Base-by-base conservation (phyloP, 1,140 invertebrate genomes). In the Eurosta solidaginis region DNA sequence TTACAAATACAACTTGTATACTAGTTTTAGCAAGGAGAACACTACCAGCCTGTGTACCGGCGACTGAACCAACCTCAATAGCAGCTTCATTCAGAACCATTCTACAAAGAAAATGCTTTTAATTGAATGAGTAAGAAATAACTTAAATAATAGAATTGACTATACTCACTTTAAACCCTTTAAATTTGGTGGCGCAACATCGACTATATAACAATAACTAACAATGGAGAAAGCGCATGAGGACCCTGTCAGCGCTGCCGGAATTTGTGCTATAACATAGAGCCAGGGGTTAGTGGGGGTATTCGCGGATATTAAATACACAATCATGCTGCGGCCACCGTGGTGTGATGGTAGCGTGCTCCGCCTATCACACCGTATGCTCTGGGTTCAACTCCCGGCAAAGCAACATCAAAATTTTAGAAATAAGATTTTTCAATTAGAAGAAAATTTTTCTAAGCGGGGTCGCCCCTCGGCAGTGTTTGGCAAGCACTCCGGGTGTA, bases 161-260 rank as follows among this genome's bases (percentile, higher is more conserved):
- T 5, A 5, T 27, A 47, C 73, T 74, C 73, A 45, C 40, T 47
- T 47, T 14, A 47, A 12, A 27, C 25, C 73, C 76, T 68, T 68
- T 3, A 68, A 68, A 20, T 40, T 29, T 68, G 59, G 59, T 68
- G 86, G 80, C 6, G 90, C 90, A 59, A 91, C 89, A 80, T 92
- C 92, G 78, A 89, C 88, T 22, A 92, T 85, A 78, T 91, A 92
- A 81, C 90, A 91, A 68, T 89, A 89, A 36, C 89, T 85, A 12
- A 89, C 90, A 77, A 90, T 88, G 54, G 91, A 88, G 14, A 92
- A 74, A 40, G 88, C 83, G 33, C 87, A 88, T 74, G 88, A 86
- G 40, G 91, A 91, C 42, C 92, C 91, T 27, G 87, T 80, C 2
- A 91, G 27, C 25, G 89, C 88, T 22, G 85, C 80, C 1, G 91